Evolutionary conservation across 2,888 invertebrate genomes (phyloP), one percentile per base, ranked within the genome.

Genomic region (Axea sp.): DNA sequence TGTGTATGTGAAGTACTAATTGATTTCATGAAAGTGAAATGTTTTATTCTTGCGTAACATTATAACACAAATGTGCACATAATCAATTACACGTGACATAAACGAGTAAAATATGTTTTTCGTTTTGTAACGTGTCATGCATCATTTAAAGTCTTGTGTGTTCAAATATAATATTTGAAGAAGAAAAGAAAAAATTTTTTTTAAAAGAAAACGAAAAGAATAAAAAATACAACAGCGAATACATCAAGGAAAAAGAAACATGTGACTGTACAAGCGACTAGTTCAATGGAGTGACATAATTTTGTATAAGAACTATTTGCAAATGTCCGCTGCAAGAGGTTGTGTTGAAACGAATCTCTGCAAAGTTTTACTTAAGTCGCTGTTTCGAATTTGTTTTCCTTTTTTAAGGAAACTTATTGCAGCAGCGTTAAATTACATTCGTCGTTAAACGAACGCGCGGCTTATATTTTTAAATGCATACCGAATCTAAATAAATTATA

Each of bases 271-370:
- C 19, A 47, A 9, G 17, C 15, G 51, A 59, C 15, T 67, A 49
- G 41, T 49, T 57, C 49, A 11, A 28, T 41, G 33, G 41, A 22
- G 49, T 59, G 69, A 45, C 60, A 60, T 69, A 60, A 53, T 60
- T 69, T 69, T 69, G 49, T 69, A 69, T 60, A 60, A 68, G 51
- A 57, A 51, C 41, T 49, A 68, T 68, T 51, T 28, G 59, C 43
- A 15, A 30, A 11, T 19, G 28, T 57, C 24, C 28, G 35, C 24
- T 49, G 59, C 3, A 26, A 12, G 35, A 57, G 59, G 39, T 17
- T 35, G 33, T 9, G 19, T 15, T 41, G 14, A 41, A 41, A 31
- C n/a, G 45, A 37, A 43, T 43, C 28, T 24, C 41, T 5, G n/a
- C n/a, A n/a, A n/a, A n/a, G n/a, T n/a, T n/a, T 43, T 11, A 3